Conservation (phyloP, 2,888 invertebrate species). For the Caenorhabditis wallacei region DNA sequence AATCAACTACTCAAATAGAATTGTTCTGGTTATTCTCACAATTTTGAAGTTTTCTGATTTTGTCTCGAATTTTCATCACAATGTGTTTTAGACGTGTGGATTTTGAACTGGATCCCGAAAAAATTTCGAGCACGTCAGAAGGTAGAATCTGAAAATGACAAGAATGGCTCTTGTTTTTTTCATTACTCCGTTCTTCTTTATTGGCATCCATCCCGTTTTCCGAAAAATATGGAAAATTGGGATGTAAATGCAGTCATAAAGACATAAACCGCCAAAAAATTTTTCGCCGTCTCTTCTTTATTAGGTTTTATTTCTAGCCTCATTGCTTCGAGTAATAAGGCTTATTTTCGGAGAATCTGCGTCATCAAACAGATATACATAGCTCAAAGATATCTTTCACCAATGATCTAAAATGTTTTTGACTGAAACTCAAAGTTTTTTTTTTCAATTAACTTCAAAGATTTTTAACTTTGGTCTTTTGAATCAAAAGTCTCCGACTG, state of each 20-base stretch:
- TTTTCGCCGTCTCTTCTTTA: neutral
- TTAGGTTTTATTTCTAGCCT: neutral
- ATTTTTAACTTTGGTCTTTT: constrained; percentile 1
- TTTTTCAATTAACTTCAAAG: too few species aligned
- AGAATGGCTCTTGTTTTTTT: neutral
- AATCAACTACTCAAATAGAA: neutral
- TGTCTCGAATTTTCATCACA: constrained; percentile 3
- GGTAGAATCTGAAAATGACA: constrained; percentile 15
- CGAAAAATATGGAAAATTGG: neutral
- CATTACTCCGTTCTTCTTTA: constrained; percentile 12
- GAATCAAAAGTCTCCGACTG: constrained; percentile 21
- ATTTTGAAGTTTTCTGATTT: neutral
- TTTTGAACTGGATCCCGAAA: constrained; percentile 1
- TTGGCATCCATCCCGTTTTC: neutral
- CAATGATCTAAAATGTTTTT: too few species aligned
- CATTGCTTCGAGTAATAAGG: neutral
- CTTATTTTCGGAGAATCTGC: neutral
- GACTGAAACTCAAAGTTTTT: too few species aligned
- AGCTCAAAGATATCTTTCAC: too few species aligned
- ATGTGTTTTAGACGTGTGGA: constrained; percentile 1
- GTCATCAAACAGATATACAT: neutral
- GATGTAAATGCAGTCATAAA: constrained; percentile 16
- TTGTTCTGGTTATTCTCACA: neutral
- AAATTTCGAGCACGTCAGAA: neutral
- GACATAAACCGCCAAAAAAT: constrained; percentile 10